Base-by-base conservation (phyloP, 2,888 invertebrate species). In the Taphrorychus bicolor region DNA sequence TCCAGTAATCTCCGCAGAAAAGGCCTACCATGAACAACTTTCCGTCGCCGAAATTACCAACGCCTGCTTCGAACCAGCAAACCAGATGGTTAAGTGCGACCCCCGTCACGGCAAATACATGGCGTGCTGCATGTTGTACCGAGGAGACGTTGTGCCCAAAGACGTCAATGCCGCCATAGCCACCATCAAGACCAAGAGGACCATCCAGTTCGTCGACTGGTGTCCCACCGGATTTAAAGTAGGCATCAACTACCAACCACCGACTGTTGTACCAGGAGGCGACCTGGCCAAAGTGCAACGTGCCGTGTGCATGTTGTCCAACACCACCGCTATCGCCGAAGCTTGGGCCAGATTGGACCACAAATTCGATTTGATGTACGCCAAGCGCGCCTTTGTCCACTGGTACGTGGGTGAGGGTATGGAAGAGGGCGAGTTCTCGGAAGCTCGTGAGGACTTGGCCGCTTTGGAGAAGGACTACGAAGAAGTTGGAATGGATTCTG, bases 271-370 rank as follows among this genome's bases (percentile, higher is more conserved):
- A 58, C 97, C 97, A n/a, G 95, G 95, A 5, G 96, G 96, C 23
- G 96, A 97, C 82, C 83, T 95, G 83, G 96, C 97, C 72, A 96
- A 95, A 86, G 96, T 97, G 24, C 94, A 95, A 83, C 91, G 97
- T 78, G 96, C 97, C 73, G 96, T 98, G 19, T 98, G 97, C 89
- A 97, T 97, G 97, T 96, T 97, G 87, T 95, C 95, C 81, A 97
- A 97, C 87, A 98, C 97, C 73, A 97, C 97, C 5, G 81, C 97
- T 76, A 97, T 97, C 82, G 96, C 95, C 17, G 96, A 97, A 83
- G 97, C 97, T 42, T 97, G 97, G 97, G 95, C 95, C 18, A 91
- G 97, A 79, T 87, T 97, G 71, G 96, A 97, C 85, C 95, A 94
- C 83, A 97, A 97, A 81, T 96, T 97, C 82, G 97, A 97, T 83